A percentile compares a stretch with the other conserved stretches of the same genome.
These are phyloP conservation scores for Sepiola atlantica DNA, from an alignment of 2,888 invertebrate genomes.

Conservation along the genomic window DNA sequence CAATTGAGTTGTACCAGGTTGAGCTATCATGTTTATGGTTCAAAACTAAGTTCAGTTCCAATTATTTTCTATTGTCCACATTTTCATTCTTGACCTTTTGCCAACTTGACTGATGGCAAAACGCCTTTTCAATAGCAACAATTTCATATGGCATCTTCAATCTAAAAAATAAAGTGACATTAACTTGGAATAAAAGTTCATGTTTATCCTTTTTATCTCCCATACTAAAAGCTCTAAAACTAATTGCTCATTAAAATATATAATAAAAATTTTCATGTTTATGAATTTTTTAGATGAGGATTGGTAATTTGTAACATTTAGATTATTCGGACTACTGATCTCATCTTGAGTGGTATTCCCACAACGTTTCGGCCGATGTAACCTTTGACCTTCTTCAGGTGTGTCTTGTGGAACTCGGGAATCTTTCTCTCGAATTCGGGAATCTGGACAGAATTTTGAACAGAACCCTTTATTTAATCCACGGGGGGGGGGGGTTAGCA, in stretches of 20 bases:
- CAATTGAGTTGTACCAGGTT: no score
- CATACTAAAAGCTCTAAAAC: background rate
- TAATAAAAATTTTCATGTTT: background rate
- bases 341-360: no score
- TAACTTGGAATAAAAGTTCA: background rate
- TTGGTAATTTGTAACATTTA: no score
- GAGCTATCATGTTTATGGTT: background rate
- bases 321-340: no score
- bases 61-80: constrained; percentile 6
- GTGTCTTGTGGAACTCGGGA: no score
- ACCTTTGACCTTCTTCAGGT: no score
- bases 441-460: no score
- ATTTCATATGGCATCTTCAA: background rate
- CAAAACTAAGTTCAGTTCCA: background rate
- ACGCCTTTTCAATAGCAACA: background rate
- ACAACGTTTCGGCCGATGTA: no score
- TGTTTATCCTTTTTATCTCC: background rate
- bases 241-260: background rate
- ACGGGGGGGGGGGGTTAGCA: no score
- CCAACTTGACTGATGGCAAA: background rate
- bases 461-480: no score
- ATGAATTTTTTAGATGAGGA: no score
- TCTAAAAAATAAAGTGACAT: background rate
- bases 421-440: no score
- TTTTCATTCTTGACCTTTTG: background rate